Conservation (phyloP, 2,113 vertebrate genomes). For the Paralichthys olivaceus region DNA sequence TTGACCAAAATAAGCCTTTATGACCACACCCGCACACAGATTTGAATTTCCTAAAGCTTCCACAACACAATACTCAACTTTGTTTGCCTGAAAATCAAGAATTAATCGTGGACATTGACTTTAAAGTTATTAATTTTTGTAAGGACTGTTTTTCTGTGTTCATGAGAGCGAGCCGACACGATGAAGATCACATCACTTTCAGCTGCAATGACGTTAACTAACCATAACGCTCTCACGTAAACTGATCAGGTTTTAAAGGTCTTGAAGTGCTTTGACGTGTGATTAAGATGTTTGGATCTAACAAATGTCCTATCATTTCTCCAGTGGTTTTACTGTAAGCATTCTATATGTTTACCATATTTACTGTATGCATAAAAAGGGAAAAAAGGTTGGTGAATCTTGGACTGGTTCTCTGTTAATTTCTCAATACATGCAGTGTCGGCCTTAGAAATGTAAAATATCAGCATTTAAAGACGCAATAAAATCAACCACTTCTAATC, state of each 20-base stretch:
- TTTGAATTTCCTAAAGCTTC: not conserved
- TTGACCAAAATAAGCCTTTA: not conserved
- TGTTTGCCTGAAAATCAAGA: not conserved
- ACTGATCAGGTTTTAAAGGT: not conserved
- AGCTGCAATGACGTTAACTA: too few relatives aligned
- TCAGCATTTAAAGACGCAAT: too few relatives aligned
- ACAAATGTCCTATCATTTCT: not conserved
- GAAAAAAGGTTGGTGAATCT: not conserved
- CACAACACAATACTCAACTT: not conserved
- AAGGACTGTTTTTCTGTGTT: not conserved
- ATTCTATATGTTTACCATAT: not conserved
- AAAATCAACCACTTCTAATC: too few relatives aligned
- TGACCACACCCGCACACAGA: conserved; percentile 1
- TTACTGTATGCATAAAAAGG: not conserved
- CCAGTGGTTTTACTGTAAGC: not conserved
- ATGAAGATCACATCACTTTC: not conserved
- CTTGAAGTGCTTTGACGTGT: not conserved
- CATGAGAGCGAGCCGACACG: not conserved
- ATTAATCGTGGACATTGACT: not conserved
- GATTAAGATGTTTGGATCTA: not conserved
- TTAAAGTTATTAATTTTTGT: not conserved
- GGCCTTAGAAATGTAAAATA: too few relatives aligned
- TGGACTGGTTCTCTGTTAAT: not conserved
- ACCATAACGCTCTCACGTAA: too few relatives aligned
- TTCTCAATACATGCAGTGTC: too few relatives aligned